Evolutionary conservation across 2,113 vertebrate genomes (phyloP), one percentile per base, ranked within the genome.

Genomic region (Serinus canaria): DNA sequence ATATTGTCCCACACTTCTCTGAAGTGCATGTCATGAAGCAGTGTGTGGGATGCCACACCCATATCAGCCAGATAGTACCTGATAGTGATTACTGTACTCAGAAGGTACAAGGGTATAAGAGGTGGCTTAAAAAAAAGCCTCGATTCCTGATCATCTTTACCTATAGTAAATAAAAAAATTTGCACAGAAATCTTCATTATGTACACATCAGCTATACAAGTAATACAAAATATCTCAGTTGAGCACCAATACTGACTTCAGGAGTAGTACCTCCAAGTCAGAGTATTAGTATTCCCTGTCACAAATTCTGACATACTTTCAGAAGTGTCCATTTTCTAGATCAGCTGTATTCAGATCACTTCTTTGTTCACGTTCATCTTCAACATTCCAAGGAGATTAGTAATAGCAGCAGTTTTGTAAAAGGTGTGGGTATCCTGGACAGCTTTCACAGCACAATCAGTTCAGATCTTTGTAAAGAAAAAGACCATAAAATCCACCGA

Each of bases 201-300:
- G 88, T 94, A 95, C 85, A 95, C 0, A 2, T 78, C 49, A 75
- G 53, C 66, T 92, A 46, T 64, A 87, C 63, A 95, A 91, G 33
- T 90, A 72, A 75, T 63, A 96, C 25, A 93, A 84, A 91, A 81
- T 13, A 43, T 84, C 81, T 90, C 60, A 83, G 74, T 50, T 90
- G 59, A 95, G 95, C 95, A 95, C 89, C 92, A 80, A 39, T 72
- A 37, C 73, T 91, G 92, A 95, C 94, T 91, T 70, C 13, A 92
- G 81, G 59, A 79, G 18, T 28, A 83, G 53, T 22, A 25, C 59
- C 56, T 84, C 75, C 37, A 81, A 92, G 94, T 85, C 94, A 95
- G 87, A 83, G 23, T 73, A n/a, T 95, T 92, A 95, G 88, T 95
- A 95, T 96, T 89, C 77, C 90, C 73, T 74, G 69, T 78, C 76